Base-by-base conservation (phyloP, 1,140 invertebrate species). In the Pseudachorutes palmiensis region DNA sequence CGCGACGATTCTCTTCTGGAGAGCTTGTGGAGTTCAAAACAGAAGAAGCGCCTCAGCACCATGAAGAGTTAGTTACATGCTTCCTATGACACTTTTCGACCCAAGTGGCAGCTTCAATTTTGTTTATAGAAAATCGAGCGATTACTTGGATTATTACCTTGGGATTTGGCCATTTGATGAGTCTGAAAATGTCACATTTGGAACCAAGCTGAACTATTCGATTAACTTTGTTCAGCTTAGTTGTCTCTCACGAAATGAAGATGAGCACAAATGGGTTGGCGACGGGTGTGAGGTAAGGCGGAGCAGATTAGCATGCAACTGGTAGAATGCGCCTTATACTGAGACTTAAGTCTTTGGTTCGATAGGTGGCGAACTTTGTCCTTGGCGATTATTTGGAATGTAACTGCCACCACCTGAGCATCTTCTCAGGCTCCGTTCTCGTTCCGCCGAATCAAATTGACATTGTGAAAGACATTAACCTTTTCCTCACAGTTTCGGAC, bases 71-170 rank as follows among this genome's bases (percentile, higher is more conserved):
- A 55, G 14, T n/a, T n/a, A n/a, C n/a, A n/a, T n/a, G n/a, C n/a
- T n/a, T n/a, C n/a, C n/a, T n/a, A n/a, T n/a, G n/a, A n/a, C n/a
- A n/a, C n/a, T n/a, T n/a, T n/a, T n/a, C n/a, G n/a, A n/a, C n/a
- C n/a, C n/a, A n/a, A n/a, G n/a, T n/a, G n/a, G n/a, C n/a, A n/a
- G n/a, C n/a, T n/a, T n/a, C n/a, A n/a, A n/a, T 30, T 28, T 31
- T 60, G 31, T 5, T 29, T 60, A 29, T 31, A 30, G 58, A 5
- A 45, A 30, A 57, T 29, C 2, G n/a, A 49, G 33, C 26, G 26
- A 16, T 19, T 45, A 57, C 16, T 5, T 64, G 28, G 61, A 68
- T 26, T 68, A 58, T 59, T 64, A 68, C 36, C 5, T 68, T 58
- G 66, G 31, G 1, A 68, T 68, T 57, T 68, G 62, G 61, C 14